These are phyloP conservation scores for Macrosiphum euphorbiae DNA, from an alignment of 2,888 invertebrate genomes.

Conservation along the genomic window DNA sequence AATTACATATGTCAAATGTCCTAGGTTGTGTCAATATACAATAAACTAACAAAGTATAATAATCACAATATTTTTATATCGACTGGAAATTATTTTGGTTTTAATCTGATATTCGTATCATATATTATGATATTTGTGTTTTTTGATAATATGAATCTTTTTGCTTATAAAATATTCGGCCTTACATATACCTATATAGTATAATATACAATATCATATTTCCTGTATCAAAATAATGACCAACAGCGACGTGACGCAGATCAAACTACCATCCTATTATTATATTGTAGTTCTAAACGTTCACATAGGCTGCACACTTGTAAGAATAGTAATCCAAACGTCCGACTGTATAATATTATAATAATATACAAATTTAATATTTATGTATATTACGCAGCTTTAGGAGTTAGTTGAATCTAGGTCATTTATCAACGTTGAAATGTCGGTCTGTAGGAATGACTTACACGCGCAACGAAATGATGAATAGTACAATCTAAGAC, in stretches of 20 bases:
- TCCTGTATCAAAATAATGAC: neutral
- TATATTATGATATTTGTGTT: neutral
- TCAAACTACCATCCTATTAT: neutral
- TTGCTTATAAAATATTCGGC: neutral
- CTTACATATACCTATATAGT: no score
- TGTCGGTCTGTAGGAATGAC: conserved; percentile 16
- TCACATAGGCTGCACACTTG: neutral
- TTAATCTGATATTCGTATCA: neutral
- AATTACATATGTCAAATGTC: neutral
- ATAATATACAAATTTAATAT: neutral
- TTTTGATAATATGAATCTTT: neutral
- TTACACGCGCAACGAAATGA: neutral
- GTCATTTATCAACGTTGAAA: conserved; percentile 46
- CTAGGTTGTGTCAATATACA: neutral
- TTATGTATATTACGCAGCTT: neutral
- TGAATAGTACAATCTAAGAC: neutral
- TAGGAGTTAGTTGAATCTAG: neutral
- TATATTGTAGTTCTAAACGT: neutral
- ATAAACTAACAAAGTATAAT: neutral
- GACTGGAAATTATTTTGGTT: neutral
- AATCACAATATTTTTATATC: neutral
- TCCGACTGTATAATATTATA: neutral
- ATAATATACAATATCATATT: neutral
- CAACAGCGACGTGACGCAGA: neutral
- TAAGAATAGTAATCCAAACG: neutral